A percentile compares a stretch with the other conserved stretches of the same genome.
Conservation (phyloP, 2,888 invertebrate genomes). For the Eremobia ochroleuca region DNA sequence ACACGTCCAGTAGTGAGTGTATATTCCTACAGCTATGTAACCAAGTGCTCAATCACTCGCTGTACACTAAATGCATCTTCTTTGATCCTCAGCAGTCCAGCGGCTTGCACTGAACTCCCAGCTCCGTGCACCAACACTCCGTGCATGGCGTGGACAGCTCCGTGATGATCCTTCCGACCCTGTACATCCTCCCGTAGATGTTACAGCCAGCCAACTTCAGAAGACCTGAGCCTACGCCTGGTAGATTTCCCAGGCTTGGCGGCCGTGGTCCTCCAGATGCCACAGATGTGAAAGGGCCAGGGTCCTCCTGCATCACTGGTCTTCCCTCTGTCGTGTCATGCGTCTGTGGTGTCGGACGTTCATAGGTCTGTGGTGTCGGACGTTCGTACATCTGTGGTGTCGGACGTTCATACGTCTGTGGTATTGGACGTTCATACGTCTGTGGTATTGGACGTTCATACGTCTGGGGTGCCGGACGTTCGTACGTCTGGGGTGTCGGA, state of each 20-base stretch:
- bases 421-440: not conserved
- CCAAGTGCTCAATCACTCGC: slow-evolving; percentile 57
- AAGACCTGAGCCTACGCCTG: slow-evolving; percentile 87
- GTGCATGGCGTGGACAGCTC: slow-evolving; percentile 96
- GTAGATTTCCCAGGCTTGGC: slow-evolving; percentile 65
- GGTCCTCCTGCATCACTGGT: slow-evolving; percentile 66
- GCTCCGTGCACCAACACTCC: slow-evolving; percentile 96
- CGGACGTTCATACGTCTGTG: slow-evolving; percentile 31
- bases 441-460: not conserved
- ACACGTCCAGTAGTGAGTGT: slow-evolving; percentile 52
- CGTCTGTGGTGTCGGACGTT: slow-evolving; percentile 35
- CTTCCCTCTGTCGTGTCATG: slow-evolving; percentile 55
- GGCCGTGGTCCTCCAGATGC: slow-evolving; percentile 69
- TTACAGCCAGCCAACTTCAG: slow-evolving; percentile 96
- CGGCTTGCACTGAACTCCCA: slow-evolving; percentile 95
- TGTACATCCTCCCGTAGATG: slow-evolving; percentile 97
- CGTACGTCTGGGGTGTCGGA: not conserved
- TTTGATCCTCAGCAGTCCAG: slow-evolving; percentile 56
- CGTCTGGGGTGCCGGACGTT: slow-evolving; percentile 27
- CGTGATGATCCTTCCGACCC: slow-evolving; percentile 95
- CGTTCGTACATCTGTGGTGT: slow-evolving; percentile 3
- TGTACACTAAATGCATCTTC: slow-evolving; percentile 72
- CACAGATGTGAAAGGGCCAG: slow-evolving; percentile 62
- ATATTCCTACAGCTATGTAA: slow-evolving; percentile 60
- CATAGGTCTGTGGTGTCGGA: slow-evolving; percentile 21